Evolutionary conservation across 2,113 vertebrate genomes (phyloP).

Genomic region (Chamaetylas fuelleborni): DNA sequence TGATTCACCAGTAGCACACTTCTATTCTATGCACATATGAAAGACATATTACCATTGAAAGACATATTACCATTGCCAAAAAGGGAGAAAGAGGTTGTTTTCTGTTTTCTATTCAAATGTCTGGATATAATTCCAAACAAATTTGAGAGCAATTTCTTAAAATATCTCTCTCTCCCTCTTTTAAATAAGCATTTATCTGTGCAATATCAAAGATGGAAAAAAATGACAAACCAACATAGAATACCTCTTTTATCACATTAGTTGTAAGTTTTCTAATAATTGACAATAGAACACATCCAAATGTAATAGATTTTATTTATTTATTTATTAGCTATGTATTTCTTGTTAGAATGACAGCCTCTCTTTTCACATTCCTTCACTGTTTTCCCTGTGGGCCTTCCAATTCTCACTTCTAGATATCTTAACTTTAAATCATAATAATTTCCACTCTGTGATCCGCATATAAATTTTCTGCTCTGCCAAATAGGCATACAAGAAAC

Average conservation of each 20-base stretch:
- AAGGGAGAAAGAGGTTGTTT: neutral
- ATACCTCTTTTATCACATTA: conserved; percentile 4
- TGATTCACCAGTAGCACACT: neutral
- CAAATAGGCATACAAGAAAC: conserved; percentile 27
- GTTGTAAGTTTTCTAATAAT: conserved; percentile 26
- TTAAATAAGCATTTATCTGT: neutral
- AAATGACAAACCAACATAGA: neutral
- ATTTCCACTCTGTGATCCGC: conserved; percentile 59
- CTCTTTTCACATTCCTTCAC: conserved; percentile 42
- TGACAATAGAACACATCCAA: neutral
- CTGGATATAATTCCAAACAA: neutral
- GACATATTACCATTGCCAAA: neutral
- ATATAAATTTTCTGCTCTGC: conserved; percentile 50
- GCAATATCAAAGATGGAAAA: neutral
- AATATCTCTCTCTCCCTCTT: rapidly evolving
- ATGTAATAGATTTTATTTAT: neutral
- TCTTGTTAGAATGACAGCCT: conserved; percentile 50
- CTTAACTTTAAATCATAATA: conserved; percentile 65
- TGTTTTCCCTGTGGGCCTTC: conserved; percentile 40
- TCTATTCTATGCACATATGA: neutral
- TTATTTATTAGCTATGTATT: conserved; percentile 63
- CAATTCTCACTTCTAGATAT: conserved; percentile 45
- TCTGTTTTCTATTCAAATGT: neutral
- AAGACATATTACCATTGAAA: neutral
- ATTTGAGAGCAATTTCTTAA: neutral